Evolutionary conservation across 2,888 invertebrate genomes (phyloP).

Genomic region (Ormyrus nitidulus): DNA sequence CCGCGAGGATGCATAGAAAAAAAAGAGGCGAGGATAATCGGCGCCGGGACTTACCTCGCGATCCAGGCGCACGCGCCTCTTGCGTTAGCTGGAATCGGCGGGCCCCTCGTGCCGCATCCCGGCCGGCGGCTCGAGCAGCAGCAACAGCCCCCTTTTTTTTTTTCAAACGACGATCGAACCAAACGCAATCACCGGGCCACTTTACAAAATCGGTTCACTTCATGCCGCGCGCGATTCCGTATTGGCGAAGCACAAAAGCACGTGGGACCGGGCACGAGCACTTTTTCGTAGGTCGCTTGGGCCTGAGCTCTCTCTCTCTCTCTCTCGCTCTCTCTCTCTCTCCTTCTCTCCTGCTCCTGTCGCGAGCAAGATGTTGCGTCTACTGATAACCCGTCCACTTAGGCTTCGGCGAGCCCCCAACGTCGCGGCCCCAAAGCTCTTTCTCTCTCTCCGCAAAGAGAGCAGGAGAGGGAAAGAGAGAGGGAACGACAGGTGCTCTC

Average conservation of each 20-base stretch:
- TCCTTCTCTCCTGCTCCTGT: slow-evolving; percentile 55
- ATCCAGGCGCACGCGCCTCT: slow-evolving; percentile 66
- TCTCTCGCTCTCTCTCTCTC: slow-evolving; percentile 8
- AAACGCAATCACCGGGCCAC: slow-evolving; percentile 1
- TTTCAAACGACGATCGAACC: background rate
- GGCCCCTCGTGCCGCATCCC: slow-evolving; percentile 74
- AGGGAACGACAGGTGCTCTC: slow-evolving; percentile 54
- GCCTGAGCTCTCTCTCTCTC: background rate
- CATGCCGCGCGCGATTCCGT: too few species aligned
- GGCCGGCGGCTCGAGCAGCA: slow-evolving; percentile 65
- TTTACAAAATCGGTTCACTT: background rate
- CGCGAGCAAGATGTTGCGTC: slow-evolving; percentile 74
- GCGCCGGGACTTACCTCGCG: slow-evolving; percentile 68
- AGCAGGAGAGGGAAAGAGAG: slow-evolving; percentile 46
- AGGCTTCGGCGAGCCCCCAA: slow-evolving; percentile 69
- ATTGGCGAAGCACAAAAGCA: too few species aligned
- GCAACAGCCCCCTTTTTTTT: slow-evolving; percentile 56
- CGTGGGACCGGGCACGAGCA: background rate
- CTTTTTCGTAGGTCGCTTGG: background rate
- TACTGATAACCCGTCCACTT: slow-evolving; percentile 75
- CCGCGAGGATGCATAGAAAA: too few species aligned
- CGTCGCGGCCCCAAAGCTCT: slow-evolving; percentile 3
- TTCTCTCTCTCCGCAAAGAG: slow-evolving; percentile 31
- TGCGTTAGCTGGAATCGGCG: slow-evolving; percentile 72
- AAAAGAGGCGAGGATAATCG: too few species aligned